Evolutionary conservation across 2,888 invertebrate genomes (phyloP).

Genomic region (Oxyscelio sp.): DNA sequence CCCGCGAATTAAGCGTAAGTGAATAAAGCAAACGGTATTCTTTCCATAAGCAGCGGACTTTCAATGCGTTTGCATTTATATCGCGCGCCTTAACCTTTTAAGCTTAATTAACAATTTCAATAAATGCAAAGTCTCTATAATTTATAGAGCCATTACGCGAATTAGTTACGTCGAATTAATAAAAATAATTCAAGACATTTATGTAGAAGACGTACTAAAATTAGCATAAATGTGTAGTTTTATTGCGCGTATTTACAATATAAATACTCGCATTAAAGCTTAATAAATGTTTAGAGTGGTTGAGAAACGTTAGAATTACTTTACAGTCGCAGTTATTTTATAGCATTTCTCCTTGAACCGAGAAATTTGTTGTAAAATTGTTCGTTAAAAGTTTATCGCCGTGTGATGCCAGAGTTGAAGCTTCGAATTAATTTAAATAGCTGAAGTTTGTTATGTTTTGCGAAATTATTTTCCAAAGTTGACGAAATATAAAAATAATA

Average conservation of each 20-base stretch:
- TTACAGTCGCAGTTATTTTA: neutral
- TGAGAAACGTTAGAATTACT: neutral
- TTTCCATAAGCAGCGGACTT: constrained; percentile 14
- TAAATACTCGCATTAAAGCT: constrained; percentile 14
- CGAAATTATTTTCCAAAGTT: too few relatives aligned
- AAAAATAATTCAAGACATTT: too few relatives aligned
- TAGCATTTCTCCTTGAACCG: neutral
- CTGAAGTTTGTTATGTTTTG: too few relatives aligned
- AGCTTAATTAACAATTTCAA: constrained; percentile 33
- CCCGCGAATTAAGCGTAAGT: constrained; percentile 17
- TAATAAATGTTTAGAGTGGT: too few relatives aligned
- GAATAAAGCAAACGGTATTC: constrained; percentile 40
- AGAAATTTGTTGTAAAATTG: neutral
- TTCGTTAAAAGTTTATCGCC: neutral
- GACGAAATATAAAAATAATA: too few relatives aligned
- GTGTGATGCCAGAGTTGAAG: too few relatives aligned
- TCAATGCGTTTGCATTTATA: constrained; percentile 24
- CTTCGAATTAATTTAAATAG: too few relatives aligned
- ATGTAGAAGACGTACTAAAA: too few relatives aligned
- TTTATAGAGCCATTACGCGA: constrained; percentile 33
- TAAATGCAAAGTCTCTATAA: constrained; percentile 29
- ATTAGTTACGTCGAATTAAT: too few relatives aligned
- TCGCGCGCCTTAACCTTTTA: constrained; percentile 23
- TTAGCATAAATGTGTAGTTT: too few relatives aligned
- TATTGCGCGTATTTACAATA: too few relatives aligned